Percentiles rank a stretch among this genome's conserved stretches.
Conservation (phyloP, 2,797 vertebrate species). For the Sebastes taczanowskii region DNA sequence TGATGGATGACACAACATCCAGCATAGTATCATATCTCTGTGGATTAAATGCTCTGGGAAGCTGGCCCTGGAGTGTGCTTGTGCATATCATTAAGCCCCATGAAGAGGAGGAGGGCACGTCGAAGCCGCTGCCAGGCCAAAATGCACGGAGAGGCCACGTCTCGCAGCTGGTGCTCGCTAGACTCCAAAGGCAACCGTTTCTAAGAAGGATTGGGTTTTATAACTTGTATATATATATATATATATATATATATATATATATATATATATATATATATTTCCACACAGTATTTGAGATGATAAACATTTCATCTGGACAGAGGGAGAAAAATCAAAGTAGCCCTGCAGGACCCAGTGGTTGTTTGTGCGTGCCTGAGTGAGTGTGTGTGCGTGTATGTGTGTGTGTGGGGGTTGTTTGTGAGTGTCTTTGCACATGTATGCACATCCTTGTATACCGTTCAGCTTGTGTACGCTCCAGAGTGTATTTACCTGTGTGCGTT, state of each 20-base stretch:
- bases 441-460: constrained; percentile 28
- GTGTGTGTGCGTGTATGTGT: constrained; percentile 31
- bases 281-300: constrained; percentile 57
- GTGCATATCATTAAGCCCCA: constrained; percentile 79
- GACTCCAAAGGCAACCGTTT: constrained; percentile 63
- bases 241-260: not conserved
- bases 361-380: constrained; percentile 39
- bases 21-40: constrained; percentile 79
- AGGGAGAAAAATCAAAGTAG: constrained; percentile 68
- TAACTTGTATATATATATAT: constrained; percentile 30
- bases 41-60: constrained; percentile 82
- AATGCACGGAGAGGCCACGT: constrained; percentile 65
- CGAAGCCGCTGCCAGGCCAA: constrained; percentile 68
- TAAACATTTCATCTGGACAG: constrained; percentile 73
- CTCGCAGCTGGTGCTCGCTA: constrained; percentile 61
- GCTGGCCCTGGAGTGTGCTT: constrained; percentile 78
- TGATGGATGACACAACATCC: constrained; percentile 78
- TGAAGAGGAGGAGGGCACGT: constrained; percentile 68
- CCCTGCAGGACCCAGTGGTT: constrained; percentile 57
- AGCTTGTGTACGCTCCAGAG: constrained; percentile 34
- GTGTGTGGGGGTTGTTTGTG: constrained; percentile 31
- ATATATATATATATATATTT: not conserved
- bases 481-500: constrained; percentile 55
- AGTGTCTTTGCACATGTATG: constrained; percentile 41
- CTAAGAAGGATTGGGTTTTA: constrained; percentile 57